phyloP scores from a whole-genome alignment of 2,888 invertebrate genomes.

The Eurois occulta region DNA sequence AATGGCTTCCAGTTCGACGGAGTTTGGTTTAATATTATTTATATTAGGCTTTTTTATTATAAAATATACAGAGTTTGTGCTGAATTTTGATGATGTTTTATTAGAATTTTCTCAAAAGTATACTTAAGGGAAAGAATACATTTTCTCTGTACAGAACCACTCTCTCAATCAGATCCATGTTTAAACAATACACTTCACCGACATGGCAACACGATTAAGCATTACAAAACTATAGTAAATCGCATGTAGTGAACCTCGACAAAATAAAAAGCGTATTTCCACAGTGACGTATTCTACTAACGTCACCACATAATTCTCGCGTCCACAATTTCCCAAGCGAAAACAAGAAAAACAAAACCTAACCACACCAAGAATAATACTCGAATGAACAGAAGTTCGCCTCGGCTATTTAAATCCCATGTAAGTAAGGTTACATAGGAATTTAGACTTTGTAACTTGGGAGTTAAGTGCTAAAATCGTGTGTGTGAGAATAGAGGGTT shows the following conservation, averaged over 20 bases:
- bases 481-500: slow-evolving; percentile 77
- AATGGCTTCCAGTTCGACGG: slow-evolving; percentile 52
- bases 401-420: slow-evolving; percentile 77
- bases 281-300: slow-evolving; percentile 58
- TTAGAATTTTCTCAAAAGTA: neutral
- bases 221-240: slow-evolving; percentile 34
- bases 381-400: slow-evolving; percentile 76
- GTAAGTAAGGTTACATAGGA: slow-evolving; percentile 65
- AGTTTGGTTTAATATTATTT: slow-evolving; percentile 46
- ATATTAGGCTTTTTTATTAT: slow-evolving; percentile 33
- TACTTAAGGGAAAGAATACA: neutral
- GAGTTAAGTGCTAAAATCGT: slow-evolving; percentile 76
- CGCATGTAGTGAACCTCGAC: slow-evolving; percentile 5
- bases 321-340: slow-evolving; percentile 59
- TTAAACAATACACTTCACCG: neutral
- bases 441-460: slow-evolving; percentile 74
- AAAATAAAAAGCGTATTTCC: slow-evolving; percentile 23
- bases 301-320: slow-evolving; percentile 56
- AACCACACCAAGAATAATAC: slow-evolving; percentile 69
- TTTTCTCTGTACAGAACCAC: neutral
- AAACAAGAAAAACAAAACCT: slow-evolving; percentile 66
- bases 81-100: slow-evolving; percentile 17
- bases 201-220: slow-evolving; percentile 3
- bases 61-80: slow-evolving; percentile 26
- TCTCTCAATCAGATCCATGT: neutral